Base-by-base conservation (phyloP, 2,888 invertebrate genomes). In the Caenorhabditis drosophilae region DNA sequence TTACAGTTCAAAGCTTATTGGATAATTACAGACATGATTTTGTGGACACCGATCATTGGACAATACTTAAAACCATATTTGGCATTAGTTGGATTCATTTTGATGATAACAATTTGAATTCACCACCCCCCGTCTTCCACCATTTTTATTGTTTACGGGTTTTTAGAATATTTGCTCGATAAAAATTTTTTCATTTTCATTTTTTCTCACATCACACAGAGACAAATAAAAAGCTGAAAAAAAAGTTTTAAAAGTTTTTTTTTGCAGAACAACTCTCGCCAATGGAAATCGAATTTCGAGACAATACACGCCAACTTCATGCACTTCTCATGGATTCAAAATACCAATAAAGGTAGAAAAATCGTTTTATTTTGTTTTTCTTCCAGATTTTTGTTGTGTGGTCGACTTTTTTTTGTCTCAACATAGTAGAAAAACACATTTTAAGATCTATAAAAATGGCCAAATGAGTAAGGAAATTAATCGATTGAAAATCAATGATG, bases 1-100 rank as follows among this genome's bases (percentile, higher is more conserved):
- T 44, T 77, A 4, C 76, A 77, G 54, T 77, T 77, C 69, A 75
- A 73, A 53, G 72, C 77, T n/a, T 81, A 81, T 54, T 81, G 80
- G 80, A 78, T 73, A 63, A 74, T 82, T 26, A 81, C 81, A 6
- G 82, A 82, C 54, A 75, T 73, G 44, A 77, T 75, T 57, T 50
- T 77, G 25, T 76, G 75, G 75, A 76, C 76, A 3, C 82, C 82
- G 0, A 52, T 70, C 31, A 68, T 82, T 26, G 81, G 80, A n/a
- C 75, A 78, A 9, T 61, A 75, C 31, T 55, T 81, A 23, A 80
- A 82, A 55, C 81, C 82, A n/a, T 82, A 82, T 48, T 53, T 82
- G 31, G 76, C 82, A 20, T 45, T 81, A 53, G 73, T 81, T 54
- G 82, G 82, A 46, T 82, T 73, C 58, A 78, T 79, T 68, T 60